These are phyloP conservation scores for Acrobeloides nanus DNA, from an alignment of 2,888 invertebrate genomes.

Conservation along the genomic window DNA sequence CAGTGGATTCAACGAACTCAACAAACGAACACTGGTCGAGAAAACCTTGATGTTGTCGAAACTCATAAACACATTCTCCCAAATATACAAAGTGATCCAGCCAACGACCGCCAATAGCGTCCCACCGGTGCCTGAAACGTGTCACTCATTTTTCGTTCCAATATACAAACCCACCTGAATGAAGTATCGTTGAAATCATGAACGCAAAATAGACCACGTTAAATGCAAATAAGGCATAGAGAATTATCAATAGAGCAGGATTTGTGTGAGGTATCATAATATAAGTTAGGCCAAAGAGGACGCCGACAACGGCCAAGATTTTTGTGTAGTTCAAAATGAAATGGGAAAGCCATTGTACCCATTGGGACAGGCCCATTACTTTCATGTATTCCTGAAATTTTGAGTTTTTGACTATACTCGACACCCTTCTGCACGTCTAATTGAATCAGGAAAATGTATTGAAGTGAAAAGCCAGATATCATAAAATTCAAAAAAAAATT, in stretches of 20 bases:
- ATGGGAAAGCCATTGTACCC: conserved; percentile 80
- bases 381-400: conserved; percentile 90
- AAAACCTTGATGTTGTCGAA: conserved; percentile 29
- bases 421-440: too few relatives aligned
- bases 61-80: conserved; percentile 34
- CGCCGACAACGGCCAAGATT: conserved; percentile 31
- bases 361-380: conserved; percentile 77
- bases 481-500: too few relatives aligned
- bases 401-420: too few relatives aligned
- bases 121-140: conserved; percentile 36
- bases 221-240: conserved; percentile 38
- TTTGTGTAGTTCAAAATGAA: conserved; percentile 60
- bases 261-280: conserved; percentile 28
- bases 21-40: conserved; percentile 21
- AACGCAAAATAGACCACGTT: conserved; percentile 40
- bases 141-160: neutral
- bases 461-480: too few relatives aligned
- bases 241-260: conserved; percentile 32
- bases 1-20: conserved; percentile 43
- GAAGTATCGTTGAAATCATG: conserved; percentile 40
- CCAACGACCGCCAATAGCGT: conserved; percentile 38
- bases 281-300: conserved; percentile 26
- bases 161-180: conserved; percentile 26
- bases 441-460: too few relatives aligned
- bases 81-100: conserved; percentile 48